Evolutionary conservation across 2,888 invertebrate species (phyloP).

Genomic region (Phyllotreta striolata): DNA sequence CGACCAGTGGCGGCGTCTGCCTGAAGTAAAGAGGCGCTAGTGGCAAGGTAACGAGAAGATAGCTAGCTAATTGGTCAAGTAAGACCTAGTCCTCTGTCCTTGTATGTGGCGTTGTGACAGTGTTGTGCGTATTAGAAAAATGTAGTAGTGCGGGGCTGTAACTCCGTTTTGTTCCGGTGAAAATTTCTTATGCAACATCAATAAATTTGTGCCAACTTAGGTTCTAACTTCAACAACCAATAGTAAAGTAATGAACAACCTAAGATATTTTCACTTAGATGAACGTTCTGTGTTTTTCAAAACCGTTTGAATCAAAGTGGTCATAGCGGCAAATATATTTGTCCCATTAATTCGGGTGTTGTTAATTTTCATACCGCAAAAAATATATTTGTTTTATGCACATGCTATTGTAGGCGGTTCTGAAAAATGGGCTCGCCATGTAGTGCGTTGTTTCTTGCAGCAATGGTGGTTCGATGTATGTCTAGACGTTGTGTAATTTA

Average conservation of each 20-base stretch:
- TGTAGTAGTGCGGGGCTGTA: slow-evolving; percentile 57
- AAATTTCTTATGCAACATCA: slow-evolving; percentile 7
- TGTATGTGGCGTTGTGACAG: slow-evolving; percentile 63
- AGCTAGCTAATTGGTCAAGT: slow-evolving; percentile 66
- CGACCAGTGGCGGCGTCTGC: slow-evolving; percentile 64
- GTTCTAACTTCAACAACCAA: background rate
- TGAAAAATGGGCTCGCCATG: slow-evolving; percentile 49
- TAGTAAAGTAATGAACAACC: background rate
- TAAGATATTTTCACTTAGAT: slow-evolving; percentile 29
- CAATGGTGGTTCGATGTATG: slow-evolving; percentile 62
- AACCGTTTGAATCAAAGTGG: slow-evolving; percentile 9
- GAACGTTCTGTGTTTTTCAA: slow-evolving; percentile 30
- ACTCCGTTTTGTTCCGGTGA: slow-evolving; percentile 32
- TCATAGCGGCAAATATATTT: slow-evolving; percentile 17
- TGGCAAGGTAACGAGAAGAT: slow-evolving; percentile 69
- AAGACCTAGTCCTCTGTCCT: slow-evolving; percentile 59
- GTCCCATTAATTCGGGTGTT: background rate
- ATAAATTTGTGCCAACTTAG: background rate
- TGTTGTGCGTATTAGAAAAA: slow-evolving; percentile 58
- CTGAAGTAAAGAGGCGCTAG: slow-evolving; percentile 64
- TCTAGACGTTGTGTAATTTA: slow-evolving; percentile 57
- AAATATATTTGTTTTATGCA: slow-evolving; percentile 36
- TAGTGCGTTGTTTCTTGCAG: slow-evolving; percentile 61
- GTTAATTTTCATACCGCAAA: background rate
- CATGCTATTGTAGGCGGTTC: slow-evolving; percentile 34